Percentiles rank a stretch among this genome's conserved stretches.
Conservation (phyloP, 2,113 vertebrate genomes). For the Cnemophilus loriae region DNA sequence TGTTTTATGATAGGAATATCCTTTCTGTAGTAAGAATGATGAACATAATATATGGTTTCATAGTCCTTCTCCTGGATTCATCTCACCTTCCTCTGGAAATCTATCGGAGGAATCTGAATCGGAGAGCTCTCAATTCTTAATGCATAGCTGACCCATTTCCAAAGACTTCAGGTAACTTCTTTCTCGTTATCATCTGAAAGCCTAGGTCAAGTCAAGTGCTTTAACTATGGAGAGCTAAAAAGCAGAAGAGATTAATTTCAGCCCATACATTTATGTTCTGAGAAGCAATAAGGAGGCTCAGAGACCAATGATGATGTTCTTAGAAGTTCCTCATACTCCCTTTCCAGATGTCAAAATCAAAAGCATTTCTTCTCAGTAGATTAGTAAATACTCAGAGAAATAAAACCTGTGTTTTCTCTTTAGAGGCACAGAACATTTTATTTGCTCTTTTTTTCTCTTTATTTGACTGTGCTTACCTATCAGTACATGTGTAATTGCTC, state of each 20-base stretch:
- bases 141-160: background rate
- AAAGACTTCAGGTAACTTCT: background rate
- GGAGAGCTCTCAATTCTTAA: background rate
- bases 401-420: background rate
- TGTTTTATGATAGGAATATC: background rate
- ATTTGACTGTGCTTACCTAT: background rate
- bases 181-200: background rate
- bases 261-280: background rate
- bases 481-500: background rate
- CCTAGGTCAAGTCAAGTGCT: background rate
- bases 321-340: background rate
- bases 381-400: background rate
- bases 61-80: background rate
- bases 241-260: background rate
- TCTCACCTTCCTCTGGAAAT: background rate
- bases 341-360: background rate
- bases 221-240: background rate
- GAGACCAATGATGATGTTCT: background rate
- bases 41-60: background rate
- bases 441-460: background rate
- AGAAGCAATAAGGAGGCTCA: background rate
- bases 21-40: background rate
- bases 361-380: background rate
- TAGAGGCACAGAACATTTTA: background rate
- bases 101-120: background rate